phyloP scores from a whole-genome alignment of 2,888 invertebrate species.

The Drosophila eohydei region DNA sequence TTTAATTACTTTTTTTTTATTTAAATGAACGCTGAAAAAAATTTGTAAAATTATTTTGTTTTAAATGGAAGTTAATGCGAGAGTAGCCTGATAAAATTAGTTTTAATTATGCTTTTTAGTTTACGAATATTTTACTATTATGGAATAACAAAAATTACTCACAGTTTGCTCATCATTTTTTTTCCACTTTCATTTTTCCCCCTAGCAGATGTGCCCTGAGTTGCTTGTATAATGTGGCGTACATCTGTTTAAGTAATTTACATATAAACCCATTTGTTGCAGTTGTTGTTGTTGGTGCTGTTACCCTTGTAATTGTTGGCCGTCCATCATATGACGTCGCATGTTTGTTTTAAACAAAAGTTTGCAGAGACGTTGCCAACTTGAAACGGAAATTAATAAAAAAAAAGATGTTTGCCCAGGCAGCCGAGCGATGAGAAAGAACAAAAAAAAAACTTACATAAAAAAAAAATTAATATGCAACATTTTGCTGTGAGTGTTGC shows the following conservation, averaged over 20 bases:
- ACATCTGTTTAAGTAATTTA: conserved; percentile 67
- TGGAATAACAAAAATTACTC: neutral
- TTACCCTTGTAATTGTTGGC: conserved; percentile 60
- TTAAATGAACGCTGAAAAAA: neutral
- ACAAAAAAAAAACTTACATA: conserved; percentile 35
- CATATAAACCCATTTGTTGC: conserved; percentile 55
- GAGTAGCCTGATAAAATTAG: neutral
- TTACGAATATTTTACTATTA: neutral
- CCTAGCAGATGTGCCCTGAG: conserved; percentile 2
- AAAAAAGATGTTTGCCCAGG: conserved; percentile 34
- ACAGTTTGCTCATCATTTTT: neutral
- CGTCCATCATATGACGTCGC: conserved; percentile 65
- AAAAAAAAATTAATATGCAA: conserved; percentile 71
- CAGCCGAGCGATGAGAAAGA: conserved; percentile 3
- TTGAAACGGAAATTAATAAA: conserved; percentile 71
- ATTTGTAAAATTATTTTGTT: neutral
- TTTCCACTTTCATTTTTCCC: conserved; percentile 38
- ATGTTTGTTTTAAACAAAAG: conserved; percentile 73
- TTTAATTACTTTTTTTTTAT: neutral
- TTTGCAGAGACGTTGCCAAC: conserved; percentile 55
- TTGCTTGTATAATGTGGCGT: conserved; percentile 35
- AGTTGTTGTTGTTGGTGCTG: conserved; percentile 17
- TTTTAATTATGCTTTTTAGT: neutral
- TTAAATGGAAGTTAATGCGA: neutral
- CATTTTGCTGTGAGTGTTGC: conserved; percentile 62